phyloP scores from a whole-genome alignment of 2,797 vertebrate genomes.

The Gastrophryne carolinensis region DNA sequence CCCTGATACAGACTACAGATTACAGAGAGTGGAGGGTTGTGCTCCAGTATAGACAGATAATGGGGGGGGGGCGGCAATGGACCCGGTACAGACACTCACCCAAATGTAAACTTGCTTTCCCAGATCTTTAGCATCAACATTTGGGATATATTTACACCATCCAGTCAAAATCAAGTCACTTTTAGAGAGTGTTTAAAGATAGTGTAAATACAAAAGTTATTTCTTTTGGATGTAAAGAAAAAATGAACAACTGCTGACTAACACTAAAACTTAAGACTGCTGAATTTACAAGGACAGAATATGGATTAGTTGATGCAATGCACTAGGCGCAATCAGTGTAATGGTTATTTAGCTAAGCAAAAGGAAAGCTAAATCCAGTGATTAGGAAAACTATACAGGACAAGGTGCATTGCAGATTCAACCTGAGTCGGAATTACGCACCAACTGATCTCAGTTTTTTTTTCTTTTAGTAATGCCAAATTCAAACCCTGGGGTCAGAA shows the following conservation, averaged over 20 bases:
- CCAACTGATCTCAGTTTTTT: constrained; percentile 23
- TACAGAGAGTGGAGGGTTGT: too few relatives aligned
- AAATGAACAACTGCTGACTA: constrained; percentile 28
- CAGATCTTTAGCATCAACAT: not conserved
- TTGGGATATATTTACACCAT: too few relatives aligned
- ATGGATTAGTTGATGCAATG: constrained; percentile 41
- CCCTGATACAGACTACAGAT: too few relatives aligned
- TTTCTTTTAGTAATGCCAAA: constrained; percentile 1
- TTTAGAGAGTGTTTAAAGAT: not conserved
- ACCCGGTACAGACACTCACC: too few relatives aligned
- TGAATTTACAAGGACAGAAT: constrained; percentile 44
- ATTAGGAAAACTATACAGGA: constrained; percentile 30
- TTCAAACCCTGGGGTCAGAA: constrained; percentile 11
- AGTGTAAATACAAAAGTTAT: not conserved
- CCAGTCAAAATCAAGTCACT: too few relatives aligned
- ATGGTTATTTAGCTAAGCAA: constrained; percentile 38
- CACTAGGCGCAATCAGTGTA: constrained; percentile 38
- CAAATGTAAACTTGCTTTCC: too few relatives aligned
- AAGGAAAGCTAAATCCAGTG: constrained; percentile 19
- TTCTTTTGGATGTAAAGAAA: constrained; percentile 9
- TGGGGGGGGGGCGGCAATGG: too few relatives aligned
- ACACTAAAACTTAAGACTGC: constrained; percentile 28
- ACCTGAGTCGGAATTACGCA: constrained; percentile 15
- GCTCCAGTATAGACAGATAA: too few relatives aligned
- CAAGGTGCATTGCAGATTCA: constrained; percentile 20